Base-by-base conservation (phyloP, 1,140 invertebrate species). In the Lethrus apterus region DNA sequence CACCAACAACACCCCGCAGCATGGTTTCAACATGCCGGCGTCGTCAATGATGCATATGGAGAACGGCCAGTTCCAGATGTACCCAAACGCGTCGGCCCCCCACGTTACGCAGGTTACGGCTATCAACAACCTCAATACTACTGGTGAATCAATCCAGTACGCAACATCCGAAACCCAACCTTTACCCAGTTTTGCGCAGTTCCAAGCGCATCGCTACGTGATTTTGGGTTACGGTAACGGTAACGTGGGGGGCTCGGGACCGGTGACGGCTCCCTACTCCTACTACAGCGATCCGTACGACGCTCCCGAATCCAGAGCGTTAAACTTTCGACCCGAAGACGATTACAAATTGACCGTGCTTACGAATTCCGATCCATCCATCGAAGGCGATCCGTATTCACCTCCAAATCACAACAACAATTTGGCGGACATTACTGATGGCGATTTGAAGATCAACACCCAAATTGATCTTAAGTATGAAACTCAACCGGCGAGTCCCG, bases 11-110 rank as follows among this genome's bases (percentile, higher is more conserved):
- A 57, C 57, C 41, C 43, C 43, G 46, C 34, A 30, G 29, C 54
- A 50, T 54, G 52, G 54, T 29, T 57, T 58, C 58, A 56, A 51
- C 47, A 68, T 68, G 59, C 65, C 69, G 52, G 68, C 72, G 59
- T 70, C 70, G 18, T 69, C 71, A 46, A 55, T 58, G 65, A 70
- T 72, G 53, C 72, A 74, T 68, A 74, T 75, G 71, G 72, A 73
- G 58, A 72, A 69, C 46, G 64, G 63, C 66, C 72, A 78, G 76
- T 73, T 73, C 69, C 72, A 74, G 74, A 74, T 68, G 70, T 81
- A 83, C 81, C 81, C 81, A 83, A 83, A 84, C 81, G 81, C 69
- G 73, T 78, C 77, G 77, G 78, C 81, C 82, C 81, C 81, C 81
- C 80, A 83, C 81, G 80, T 82, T 83, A 81, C 76, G 77, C 80